A percentile compares a stretch with the other conserved stretches of the same genome.
phyloP scores from a whole-genome alignment of 2,797 vertebrate genomes.

The Eospalax fontanierii region DNA sequence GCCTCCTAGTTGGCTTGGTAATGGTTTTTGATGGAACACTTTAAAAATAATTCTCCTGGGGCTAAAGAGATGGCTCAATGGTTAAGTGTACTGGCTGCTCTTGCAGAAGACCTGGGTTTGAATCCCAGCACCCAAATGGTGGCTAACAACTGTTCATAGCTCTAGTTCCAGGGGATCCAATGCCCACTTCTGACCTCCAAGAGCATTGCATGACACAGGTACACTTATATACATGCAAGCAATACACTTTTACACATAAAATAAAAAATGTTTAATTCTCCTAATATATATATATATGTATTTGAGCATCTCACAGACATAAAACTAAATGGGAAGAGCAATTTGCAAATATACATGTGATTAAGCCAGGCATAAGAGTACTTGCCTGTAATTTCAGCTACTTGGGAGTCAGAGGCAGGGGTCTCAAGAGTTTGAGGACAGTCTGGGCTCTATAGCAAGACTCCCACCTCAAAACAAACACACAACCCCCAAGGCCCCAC shows the following conservation, averaged over 20 bases:
- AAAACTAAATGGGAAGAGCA: neutral
- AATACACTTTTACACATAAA: too few species aligned
- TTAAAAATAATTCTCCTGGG: neutral
- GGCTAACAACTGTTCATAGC: too few species aligned
- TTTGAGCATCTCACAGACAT: neutral
- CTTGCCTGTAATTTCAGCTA: neutral
- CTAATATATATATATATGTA: neutral
- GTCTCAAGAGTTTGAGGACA: neutral
- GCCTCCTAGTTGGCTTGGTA: neutral
- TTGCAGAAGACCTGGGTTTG: too few species aligned
- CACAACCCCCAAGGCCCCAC: neutral
- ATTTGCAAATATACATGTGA: neutral
- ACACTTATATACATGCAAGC: too few species aligned
- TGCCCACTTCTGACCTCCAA: too few species aligned
- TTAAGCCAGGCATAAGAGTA: neutral
- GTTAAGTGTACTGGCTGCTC: too few species aligned
- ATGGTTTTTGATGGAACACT: conserved; percentile 1
- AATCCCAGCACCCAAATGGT: too few species aligned
- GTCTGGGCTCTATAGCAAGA: neutral
- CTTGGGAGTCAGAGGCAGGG: neutral
- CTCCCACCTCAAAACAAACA: neutral
- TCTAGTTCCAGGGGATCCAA: too few species aligned
- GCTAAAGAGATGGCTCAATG: too few species aligned
- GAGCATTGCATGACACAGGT: too few species aligned
- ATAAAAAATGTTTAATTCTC: neutral